phyloP scores from a whole-genome alignment of 92 coral and sea anemone genomes.

The Metridium senile region DNA sequence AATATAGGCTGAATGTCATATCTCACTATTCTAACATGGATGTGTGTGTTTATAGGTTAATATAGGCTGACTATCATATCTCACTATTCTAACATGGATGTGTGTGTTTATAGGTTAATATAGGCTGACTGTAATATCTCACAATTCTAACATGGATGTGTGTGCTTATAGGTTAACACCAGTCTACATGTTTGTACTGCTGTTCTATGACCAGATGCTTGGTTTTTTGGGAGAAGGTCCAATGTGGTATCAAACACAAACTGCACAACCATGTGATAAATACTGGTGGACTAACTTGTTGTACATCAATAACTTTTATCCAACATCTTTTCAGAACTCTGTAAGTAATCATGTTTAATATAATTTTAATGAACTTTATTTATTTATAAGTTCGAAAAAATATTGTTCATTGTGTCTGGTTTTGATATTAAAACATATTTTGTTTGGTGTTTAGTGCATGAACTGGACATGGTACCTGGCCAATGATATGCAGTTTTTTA shows the following conservation, averaged over 20 bases:
- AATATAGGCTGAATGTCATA: background rate
- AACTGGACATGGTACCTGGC: slow-evolving; percentile 71
- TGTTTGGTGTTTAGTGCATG: slow-evolving; percentile 33
- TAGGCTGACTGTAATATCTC: background rate
- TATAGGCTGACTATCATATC: background rate
- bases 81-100: background rate
- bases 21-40: background rate
- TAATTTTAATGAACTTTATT: too few relatives aligned
- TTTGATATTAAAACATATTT: too few relatives aligned
- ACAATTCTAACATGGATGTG: background rate
- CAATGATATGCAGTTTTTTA: slow-evolving; percentile 56
- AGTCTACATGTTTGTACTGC: slow-evolving; percentile 72
- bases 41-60: background rate
- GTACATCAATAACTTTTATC: slow-evolving; percentile 88
- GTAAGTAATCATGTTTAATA: slow-evolving; percentile 20
- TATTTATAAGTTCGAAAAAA: too few relatives aligned
- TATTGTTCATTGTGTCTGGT: too few relatives aligned
- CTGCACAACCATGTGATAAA: slow-evolving; percentile 47
- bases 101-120: background rate
- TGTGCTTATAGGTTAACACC: slow-evolving; percentile 65
- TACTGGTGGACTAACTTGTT: slow-evolving; percentile 92
- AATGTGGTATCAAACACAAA: slow-evolving; percentile 48
- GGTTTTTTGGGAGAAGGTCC: slow-evolving; percentile 77
- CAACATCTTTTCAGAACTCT: slow-evolving; percentile 22
- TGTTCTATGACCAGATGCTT: slow-evolving; percentile 59